Evolutionary conservation across 2,888 invertebrate species (phyloP).

Genomic region (Serripes groenlandicus): DNA sequence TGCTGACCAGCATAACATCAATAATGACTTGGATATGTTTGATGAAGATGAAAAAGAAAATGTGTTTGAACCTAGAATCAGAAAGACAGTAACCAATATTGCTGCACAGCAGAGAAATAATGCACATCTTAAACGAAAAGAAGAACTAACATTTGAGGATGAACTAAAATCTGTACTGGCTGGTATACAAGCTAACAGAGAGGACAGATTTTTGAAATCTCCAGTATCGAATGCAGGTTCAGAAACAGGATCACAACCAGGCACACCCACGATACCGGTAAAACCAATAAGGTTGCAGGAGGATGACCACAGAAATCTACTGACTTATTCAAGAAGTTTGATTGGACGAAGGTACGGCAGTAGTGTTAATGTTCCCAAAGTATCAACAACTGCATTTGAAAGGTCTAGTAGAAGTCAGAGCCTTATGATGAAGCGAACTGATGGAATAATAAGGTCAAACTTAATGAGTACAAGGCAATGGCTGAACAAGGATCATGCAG

Average conservation of each 20-base stretch:
- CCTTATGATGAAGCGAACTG: background rate
- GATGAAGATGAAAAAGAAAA: background rate
- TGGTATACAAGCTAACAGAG: conserved; percentile 29
- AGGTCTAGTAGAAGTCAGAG: conserved; percentile 19
- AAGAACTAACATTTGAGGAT: conserved; percentile 35
- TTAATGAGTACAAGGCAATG: background rate
- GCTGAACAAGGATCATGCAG: too few relatives aligned
- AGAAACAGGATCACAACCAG: conserved; percentile 33
- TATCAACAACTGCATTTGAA: background rate
- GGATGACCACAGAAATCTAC: conserved; percentile 17
- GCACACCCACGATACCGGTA: conserved; percentile 33
- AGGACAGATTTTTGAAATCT: conserved; percentile 30
- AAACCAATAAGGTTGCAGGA: conserved; percentile 40
- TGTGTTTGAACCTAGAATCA: background rate
- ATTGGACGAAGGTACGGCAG: background rate
- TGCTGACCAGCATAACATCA: background rate
- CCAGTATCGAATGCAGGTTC: conserved; percentile 17
- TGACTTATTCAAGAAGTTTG: background rate
- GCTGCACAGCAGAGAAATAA: background rate
- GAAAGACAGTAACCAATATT: background rate
- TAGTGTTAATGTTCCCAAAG: background rate
- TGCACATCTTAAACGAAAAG: background rate
- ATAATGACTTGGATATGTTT: background rate
- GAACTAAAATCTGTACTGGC: conserved; percentile 39
- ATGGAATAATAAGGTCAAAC: background rate